phyloP scores from a whole-genome alignment of 2,888 invertebrate genomes.

The Nemotelus nigrinus region DNA sequence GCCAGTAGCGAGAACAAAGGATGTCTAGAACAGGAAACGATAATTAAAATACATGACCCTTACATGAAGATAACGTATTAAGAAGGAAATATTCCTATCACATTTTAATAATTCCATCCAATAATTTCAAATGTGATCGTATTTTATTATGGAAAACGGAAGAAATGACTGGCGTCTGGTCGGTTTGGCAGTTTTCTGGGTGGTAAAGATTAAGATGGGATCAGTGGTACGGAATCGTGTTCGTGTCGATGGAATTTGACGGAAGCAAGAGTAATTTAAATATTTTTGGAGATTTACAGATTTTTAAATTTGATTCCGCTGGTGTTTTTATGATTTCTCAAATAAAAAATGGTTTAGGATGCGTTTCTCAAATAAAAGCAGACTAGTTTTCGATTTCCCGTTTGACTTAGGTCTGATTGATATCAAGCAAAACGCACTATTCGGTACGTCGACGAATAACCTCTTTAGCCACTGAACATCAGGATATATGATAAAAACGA shows the following conservation, averaged over 20 bases:
- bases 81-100: constrained; percentile 19
- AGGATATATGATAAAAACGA: constrained; percentile 1
- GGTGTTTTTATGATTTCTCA: not conserved
- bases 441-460: not conserved
- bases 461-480: not conserved
- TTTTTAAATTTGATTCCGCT: not conserved
- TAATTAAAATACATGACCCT: constrained; percentile 47
- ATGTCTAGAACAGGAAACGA: constrained; percentile 72
- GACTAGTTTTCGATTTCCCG: too few species aligned
- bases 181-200: not conserved
- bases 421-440: too few species aligned
- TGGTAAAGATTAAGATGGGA: too few species aligned
- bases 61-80: constrained; percentile 3
- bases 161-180: constrained; percentile 19
- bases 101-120: constrained; percentile 39
- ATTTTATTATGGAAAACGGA: constrained; percentile 17
- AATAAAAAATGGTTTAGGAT: too few species aligned
- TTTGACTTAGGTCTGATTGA: too few species aligned
- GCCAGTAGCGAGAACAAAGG: constrained; percentile 93
- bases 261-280: not conserved
- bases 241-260: not conserved
- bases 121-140: constrained; percentile 4
- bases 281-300: not conserved
- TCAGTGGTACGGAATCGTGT: too few species aligned
- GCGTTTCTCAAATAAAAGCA: too few species aligned